phyloP scores from a whole-genome alignment of 2,113 vertebrate genomes.

The Hypocryptadius cinnamomeus region DNA sequence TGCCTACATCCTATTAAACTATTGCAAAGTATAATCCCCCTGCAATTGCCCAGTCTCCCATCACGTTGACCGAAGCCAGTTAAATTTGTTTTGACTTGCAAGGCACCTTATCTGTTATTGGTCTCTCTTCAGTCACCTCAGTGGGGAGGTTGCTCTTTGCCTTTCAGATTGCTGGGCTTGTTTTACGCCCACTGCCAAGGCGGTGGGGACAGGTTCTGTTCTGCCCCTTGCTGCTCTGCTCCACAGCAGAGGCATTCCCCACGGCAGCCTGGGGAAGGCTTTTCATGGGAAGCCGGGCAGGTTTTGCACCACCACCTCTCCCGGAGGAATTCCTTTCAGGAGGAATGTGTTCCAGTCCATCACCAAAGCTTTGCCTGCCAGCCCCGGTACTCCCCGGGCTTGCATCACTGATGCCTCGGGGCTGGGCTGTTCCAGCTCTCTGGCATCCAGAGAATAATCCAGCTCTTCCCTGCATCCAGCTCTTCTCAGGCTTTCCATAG shows the following conservation, averaged over 20 bases:
- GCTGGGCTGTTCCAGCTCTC: not conserved
- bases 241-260: rapidly evolving
- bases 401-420: not conserved
- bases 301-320: not conserved
- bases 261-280: not conserved
- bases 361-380: not conserved
- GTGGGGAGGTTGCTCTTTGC: not conserved
- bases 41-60: not conserved
- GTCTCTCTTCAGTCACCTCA: not conserved
- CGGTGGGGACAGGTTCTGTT: not conserved
- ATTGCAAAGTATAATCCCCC: not conserved
- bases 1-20: not conserved
- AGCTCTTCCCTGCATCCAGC: not conserved
- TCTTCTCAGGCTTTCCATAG: not conserved
- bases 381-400: not conserved
- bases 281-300: not conserved
- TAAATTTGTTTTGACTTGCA: not conserved
- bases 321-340: not conserved
- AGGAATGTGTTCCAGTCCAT: not conserved
- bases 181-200: not conserved
- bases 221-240: not conserved
- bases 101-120: not conserved
- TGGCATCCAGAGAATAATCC: not conserved
- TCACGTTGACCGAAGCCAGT: not conserved
- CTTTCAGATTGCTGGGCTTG: not conserved